phyloP scores from a whole-genome alignment of 2,888 invertebrate genomes.

The Nomada fucata region DNA sequence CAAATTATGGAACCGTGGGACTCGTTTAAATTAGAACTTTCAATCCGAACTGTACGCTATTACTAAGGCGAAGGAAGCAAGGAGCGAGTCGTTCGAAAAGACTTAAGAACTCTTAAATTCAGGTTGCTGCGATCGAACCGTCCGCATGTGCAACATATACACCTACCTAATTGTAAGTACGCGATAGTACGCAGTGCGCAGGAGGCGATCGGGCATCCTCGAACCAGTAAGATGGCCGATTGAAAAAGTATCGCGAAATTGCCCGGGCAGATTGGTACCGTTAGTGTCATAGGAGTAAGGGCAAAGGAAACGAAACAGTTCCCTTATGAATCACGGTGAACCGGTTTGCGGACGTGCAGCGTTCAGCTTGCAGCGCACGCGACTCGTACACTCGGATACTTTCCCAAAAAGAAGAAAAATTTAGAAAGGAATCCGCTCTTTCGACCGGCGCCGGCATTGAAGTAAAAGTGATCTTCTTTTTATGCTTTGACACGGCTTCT shows the following conservation, averaged over 20 bases:
- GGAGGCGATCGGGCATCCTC: not conserved
- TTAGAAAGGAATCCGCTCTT: slow-evolving; percentile 79
- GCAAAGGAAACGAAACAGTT: slow-evolving; percentile 38
- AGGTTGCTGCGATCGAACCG: not conserved
- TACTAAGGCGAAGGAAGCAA: not conserved
- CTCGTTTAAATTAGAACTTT: slow-evolving; percentile 30
- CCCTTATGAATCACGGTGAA: slow-evolving; percentile 54
- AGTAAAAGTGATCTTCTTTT: slow-evolving; percentile 80
- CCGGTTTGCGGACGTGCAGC: slow-evolving; percentile 34
- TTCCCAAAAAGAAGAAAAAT: slow-evolving; percentile 80
- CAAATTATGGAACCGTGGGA: slow-evolving; percentile 14
- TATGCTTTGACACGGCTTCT: slow-evolving; percentile 30
- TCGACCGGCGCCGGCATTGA: slow-evolving; percentile 65
- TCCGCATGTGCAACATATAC: not conserved
- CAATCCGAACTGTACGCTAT: slow-evolving; percentile 15
- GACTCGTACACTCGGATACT: slow-evolving; percentile 64
- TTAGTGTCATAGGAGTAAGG: slow-evolving; percentile 40
- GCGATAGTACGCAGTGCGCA: too few species aligned
- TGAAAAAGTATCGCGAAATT: slow-evolving; percentile 5
- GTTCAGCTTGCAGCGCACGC: slow-evolving; percentile 8
- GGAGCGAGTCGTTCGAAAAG: not conserved
- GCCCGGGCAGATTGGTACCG: not conserved
- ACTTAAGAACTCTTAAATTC: not conserved
- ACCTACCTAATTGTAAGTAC: too few species aligned
- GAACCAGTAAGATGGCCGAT: too few species aligned